phyloP scores from a whole-genome alignment of 2,888 invertebrate species.

The Colletes collaris region DNA sequence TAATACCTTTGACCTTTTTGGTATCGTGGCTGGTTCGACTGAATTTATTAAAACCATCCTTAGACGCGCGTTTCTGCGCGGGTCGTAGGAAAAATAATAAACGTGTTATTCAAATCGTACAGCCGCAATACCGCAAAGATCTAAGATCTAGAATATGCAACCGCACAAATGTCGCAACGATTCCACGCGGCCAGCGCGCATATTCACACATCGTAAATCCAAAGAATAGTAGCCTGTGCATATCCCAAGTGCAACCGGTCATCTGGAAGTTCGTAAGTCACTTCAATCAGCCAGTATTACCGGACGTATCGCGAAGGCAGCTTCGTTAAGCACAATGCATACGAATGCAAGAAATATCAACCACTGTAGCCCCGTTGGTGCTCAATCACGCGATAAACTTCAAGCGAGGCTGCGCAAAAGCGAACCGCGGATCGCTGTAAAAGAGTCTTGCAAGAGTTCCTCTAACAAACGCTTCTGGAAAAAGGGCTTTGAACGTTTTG shows the following conservation, averaged over 20 bases:
- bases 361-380: slow-evolving; percentile 39
- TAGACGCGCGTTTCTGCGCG: too few relatives aligned
- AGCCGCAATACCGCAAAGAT: slow-evolving; percentile 36
- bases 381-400: slow-evolving; percentile 52
- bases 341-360: slow-evolving; percentile 54
- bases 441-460: slow-evolving; percentile 1
- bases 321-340: slow-evolving; percentile 57
- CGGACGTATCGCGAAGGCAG: slow-evolving; percentile 46
- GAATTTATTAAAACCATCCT: background rate
- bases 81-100: slow-evolving; percentile 9
- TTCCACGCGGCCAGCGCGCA: slow-evolving; percentile 28
- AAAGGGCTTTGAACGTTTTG: background rate
- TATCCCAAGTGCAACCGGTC: slow-evolving; percentile 52
- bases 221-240: slow-evolving; percentile 50
- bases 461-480: background rate
- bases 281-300: slow-evolving; percentile 53
- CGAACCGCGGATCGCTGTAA: slow-evolving; percentile 28
- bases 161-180: slow-evolving; percentile 54
- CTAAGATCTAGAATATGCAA: slow-evolving; percentile 52
- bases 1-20: too few relatives aligned
- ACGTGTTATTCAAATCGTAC: slow-evolving; percentile 48
- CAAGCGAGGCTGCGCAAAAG: slow-evolving; percentile 34
- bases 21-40: background rate
- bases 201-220: slow-evolving; percentile 56
- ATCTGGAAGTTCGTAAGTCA: slow-evolving; percentile 59